Evolutionary conservation across 2,113 vertebrate species (phyloP), one percentile per base, ranked within the genome.

Genomic region (Solea senegalensis): DNA sequence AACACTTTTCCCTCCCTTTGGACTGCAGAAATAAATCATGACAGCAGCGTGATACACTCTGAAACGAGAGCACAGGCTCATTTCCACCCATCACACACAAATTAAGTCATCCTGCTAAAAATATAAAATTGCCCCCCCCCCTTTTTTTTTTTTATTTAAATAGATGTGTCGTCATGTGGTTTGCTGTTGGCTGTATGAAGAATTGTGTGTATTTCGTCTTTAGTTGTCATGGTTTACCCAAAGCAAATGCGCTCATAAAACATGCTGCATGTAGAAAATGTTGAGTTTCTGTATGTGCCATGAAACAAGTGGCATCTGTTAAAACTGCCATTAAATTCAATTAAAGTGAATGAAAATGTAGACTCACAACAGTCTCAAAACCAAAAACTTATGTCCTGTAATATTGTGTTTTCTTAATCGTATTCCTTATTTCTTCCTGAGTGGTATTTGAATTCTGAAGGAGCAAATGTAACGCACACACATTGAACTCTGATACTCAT

Each of bases 41-140:
- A 72, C 72, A 74, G 41, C 53, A 65, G 62, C 52, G 56, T 65
- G 65, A 69, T 60, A 49, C 39, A 34, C n/a, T 49, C 28, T 40
- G 34, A 40, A 45, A 21, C 8, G 46, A 3, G 12, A 8, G 10
- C 59, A n/a, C 7, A 7, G 9, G 44, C 68, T 75, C 0, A 43
- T 56, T 50, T 68, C 75, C 3, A 40, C 5, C 7, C 15, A 14
- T 45, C 50, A 70, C 26, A 28, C 7, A 27, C 12, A 45, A 57
- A 57, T 21, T n/a, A 43, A 76, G 41, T 15, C 55, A 5, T 48
- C 44, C 15, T 55, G 2, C 16, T 58, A 16, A 16, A 44, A 51
- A 51, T 51, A 26, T 46, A 10, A 46, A 43, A 28, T 5, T 21
- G 13, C 1, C 9, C n/a, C n/a, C n/a, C n/a, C n/a, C n/a, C 11